These are phyloP conservation scores for Sylvietta virens DNA, from an alignment of 2,113 vertebrate genomes.

Conservation along the genomic window DNA sequence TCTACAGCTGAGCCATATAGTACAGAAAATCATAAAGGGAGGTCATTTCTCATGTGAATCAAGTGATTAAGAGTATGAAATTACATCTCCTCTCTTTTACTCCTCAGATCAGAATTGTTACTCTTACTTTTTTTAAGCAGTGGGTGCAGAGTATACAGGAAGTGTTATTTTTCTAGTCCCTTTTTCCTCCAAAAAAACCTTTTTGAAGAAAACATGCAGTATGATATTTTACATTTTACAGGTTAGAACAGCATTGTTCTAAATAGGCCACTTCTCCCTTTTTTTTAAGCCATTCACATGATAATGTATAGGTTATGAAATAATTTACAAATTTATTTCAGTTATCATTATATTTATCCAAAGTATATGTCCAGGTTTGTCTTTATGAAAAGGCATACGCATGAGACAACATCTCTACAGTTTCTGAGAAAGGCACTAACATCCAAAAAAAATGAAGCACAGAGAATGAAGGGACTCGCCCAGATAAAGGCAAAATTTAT, in stretches of 20 bases:
- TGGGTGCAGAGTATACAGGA: not conserved
- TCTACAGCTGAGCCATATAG: not conserved
- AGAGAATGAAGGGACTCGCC: not conserved
- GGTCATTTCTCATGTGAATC: not conserved
- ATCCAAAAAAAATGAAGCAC: not conserved
- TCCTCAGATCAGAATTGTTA: not conserved
- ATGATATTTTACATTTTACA: not conserved
- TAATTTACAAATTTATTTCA: not conserved
- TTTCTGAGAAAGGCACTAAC: not conserved
- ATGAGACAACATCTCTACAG: not conserved
- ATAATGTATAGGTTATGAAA: not conserved
- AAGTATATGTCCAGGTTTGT: not conserved
- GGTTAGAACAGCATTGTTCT: not conserved
- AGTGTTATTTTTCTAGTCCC: not conserved
- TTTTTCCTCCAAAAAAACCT: not conserved
- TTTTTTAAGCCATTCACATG: not conserved
- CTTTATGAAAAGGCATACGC: not conserved
- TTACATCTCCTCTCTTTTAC: not conserved
- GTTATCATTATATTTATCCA: not conserved
- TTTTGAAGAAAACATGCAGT: not conserved
- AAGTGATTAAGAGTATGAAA: not conserved
- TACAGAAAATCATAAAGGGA: not conserved
- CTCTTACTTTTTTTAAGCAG: not conserved
- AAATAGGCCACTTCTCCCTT: not conserved
- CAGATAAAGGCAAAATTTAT: not conserved